Evolutionary conservation across 2,113 vertebrate genomes (phyloP).

Genomic region (Patagioenas fasciata): DNA sequence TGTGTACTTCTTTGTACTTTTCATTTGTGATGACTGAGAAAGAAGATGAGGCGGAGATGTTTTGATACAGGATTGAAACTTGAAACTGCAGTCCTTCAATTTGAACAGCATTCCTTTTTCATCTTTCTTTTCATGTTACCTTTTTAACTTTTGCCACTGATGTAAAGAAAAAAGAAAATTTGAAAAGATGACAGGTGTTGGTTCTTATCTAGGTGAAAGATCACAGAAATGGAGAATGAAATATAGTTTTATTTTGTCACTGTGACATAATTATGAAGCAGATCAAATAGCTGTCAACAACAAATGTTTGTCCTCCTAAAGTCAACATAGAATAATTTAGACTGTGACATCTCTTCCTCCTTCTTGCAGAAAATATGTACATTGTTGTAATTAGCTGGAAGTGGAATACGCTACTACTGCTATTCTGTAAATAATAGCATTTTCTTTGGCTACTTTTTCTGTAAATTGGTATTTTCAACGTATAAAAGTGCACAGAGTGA

Average conservation of each 20-base stretch:
- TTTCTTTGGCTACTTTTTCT: not conserved
- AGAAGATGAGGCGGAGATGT: conserved; percentile 80
- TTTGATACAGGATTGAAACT: conserved; percentile 84
- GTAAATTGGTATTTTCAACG: conserved; percentile 13
- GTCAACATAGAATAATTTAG: conserved; percentile 66
- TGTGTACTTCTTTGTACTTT: conserved; percentile 84
- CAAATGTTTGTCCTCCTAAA: conserved; percentile 76
- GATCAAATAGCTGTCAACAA: conserved; percentile 81
- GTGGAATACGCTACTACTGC: not conserved
- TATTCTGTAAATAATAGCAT: conserved; percentile 19
- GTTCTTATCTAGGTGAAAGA: conserved; percentile 82
- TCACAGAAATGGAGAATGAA: conserved; percentile 77
- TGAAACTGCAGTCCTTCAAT: conserved; percentile 85
- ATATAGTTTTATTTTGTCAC: conserved; percentile 73
- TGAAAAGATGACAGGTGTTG: conserved; percentile 82
- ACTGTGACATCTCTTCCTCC: conserved; percentile 28
- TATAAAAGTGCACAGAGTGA: not conserved
- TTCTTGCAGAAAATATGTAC: conserved; percentile 19
- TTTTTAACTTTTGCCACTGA: conserved; percentile 85
- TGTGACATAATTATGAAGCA: conserved; percentile 66
- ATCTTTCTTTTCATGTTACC: conserved; percentile 88
- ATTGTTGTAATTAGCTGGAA: conserved; percentile 65
- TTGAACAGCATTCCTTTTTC: conserved; percentile 84
- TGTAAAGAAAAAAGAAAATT: conserved; percentile 79
- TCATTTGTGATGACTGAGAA: conserved; percentile 80